These are phyloP conservation scores for Drosophila sechellia DNA, from an alignment of 1,140 invertebrate genomes.

Conservation along the genomic window DNA sequence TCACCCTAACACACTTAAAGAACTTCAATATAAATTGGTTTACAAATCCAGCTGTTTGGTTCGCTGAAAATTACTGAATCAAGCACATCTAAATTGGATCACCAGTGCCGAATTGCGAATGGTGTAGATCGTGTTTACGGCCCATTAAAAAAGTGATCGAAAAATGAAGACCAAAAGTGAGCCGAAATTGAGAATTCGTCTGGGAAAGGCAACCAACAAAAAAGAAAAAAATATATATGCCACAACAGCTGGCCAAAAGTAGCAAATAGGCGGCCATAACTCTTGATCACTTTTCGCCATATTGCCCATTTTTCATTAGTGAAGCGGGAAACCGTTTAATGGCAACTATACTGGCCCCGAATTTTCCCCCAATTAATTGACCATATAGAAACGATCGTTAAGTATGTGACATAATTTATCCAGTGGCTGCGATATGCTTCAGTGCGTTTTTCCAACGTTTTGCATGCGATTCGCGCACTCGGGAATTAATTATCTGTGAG, in stretches of 20 bases:
- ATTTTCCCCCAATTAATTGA: conserved; percentile 71
- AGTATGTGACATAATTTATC: conserved; percentile 69
- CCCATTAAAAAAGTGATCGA: conserved; percentile 35
- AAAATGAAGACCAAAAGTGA: conserved; percentile 14
- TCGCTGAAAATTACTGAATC: conserved; percentile 6
- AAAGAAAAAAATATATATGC: conserved; percentile 1
- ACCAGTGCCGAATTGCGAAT: conserved; percentile 13
- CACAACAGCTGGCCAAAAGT: conserved; percentile 27
- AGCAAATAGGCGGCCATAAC: conserved; percentile 42
- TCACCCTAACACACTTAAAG: no score
- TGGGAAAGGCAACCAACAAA: conserved; percentile 8
- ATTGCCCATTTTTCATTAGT: conserved; percentile 19
- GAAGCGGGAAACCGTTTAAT: neutral
- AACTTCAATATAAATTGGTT: neutral
- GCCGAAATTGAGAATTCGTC: conserved; percentile 6
- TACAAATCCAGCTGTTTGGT: neutral
- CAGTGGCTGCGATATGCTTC: conserved; percentile 23
- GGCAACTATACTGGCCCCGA: conserved; percentile 1
- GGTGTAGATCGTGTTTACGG: conserved; percentile 41
- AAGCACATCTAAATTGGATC: conserved; percentile 61
- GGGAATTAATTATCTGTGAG: conserved; percentile 74
- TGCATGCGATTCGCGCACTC: conserved; percentile 38
- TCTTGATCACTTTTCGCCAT: conserved; percentile 62
- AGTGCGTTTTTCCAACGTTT: conserved; percentile 30
- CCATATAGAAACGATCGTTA: neutral